Percentiles rank a stretch among this genome's conserved stretches.
Evolutionary conservation across 2,797 vertebrate genomes (phyloP).

Genomic region (Okamejei kenojei): DNA sequence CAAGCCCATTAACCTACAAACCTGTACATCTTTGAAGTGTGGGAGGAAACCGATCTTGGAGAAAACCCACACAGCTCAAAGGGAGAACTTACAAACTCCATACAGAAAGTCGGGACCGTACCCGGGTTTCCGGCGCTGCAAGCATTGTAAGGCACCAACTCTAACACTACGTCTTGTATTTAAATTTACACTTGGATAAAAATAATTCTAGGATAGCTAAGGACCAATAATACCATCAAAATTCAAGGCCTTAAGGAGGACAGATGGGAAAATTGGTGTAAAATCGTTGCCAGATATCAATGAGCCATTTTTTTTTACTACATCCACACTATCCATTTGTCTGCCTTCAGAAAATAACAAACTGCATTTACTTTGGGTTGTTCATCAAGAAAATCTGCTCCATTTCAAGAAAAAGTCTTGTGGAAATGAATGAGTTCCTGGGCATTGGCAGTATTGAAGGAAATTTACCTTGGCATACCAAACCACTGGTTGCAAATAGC

Average conservation of each 20-base stretch:
- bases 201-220: background rate
- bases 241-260: background rate
- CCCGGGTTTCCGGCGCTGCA: too few species aligned
- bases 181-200: background rate
- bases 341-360: background rate
- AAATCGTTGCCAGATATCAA: background rate
- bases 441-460: background rate
- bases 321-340: background rate
- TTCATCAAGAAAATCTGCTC: background rate
- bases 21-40: too few species aligned
- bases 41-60: too few species aligned
- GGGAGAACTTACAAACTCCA: too few species aligned
- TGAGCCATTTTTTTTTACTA: background rate
- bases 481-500: constrained; percentile 25
- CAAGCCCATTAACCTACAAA: too few species aligned
- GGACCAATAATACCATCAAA: background rate
- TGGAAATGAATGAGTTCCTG: background rate
- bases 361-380: background rate
- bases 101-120: too few species aligned
- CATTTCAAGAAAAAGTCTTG: background rate
- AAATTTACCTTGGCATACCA: background rate
- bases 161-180: background rate
- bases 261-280: background rate
- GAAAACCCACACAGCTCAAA: too few species aligned
- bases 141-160: too few species aligned